A percentile compares a stretch with the other conserved stretches of the same genome.
Evolutionary conservation across 2,888 invertebrate genomes (phyloP).

Genomic region (Embidobia sp.): DNA sequence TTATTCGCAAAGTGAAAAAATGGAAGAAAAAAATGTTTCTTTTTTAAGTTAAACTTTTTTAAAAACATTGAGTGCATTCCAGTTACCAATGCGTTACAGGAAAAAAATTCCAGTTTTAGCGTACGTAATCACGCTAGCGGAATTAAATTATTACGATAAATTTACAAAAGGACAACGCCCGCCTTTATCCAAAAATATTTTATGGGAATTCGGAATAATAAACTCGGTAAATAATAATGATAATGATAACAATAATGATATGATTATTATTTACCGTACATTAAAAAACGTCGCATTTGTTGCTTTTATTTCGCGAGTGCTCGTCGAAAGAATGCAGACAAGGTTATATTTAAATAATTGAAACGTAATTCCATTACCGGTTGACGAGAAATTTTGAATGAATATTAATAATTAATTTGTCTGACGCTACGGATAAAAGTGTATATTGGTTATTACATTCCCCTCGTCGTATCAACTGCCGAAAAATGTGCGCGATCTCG

Average conservation of each 20-base stretch:
- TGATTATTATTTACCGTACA: not conserved
- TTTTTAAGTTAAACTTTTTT: too few relatives aligned
- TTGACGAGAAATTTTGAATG: constrained; percentile 58
- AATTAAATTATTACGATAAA: constrained; percentile 40
- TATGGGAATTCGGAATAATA: constrained; percentile 37
- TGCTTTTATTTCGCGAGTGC: constrained; percentile 28
- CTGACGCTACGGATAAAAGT: constrained; percentile 53
- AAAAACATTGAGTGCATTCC: too few relatives aligned
- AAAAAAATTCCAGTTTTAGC: constrained; percentile 29
- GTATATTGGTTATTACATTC: constrained; percentile 53
- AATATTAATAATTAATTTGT: constrained; percentile 61
- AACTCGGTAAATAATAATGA: constrained; percentile 34
- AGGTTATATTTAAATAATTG: constrained; percentile 54
- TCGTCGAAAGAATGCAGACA: constrained; percentile 39
- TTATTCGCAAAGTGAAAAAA: too few relatives aligned
- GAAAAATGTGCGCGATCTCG: constrained; percentile 30
- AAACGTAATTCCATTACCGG: constrained; percentile 55
- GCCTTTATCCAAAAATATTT: constrained; percentile 37
- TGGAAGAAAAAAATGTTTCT: constrained; percentile 24
- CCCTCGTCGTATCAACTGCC: constrained; percentile 7
- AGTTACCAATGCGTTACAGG: constrained; percentile 26
- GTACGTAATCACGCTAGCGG: constrained; percentile 31
- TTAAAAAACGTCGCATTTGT: constrained; percentile 26
- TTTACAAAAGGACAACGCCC: constrained; percentile 23
- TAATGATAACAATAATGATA: constrained; percentile 35